phyloP scores from a whole-genome alignment of 2,888 invertebrate genomes.

The Brassicogethes aeneus region DNA sequence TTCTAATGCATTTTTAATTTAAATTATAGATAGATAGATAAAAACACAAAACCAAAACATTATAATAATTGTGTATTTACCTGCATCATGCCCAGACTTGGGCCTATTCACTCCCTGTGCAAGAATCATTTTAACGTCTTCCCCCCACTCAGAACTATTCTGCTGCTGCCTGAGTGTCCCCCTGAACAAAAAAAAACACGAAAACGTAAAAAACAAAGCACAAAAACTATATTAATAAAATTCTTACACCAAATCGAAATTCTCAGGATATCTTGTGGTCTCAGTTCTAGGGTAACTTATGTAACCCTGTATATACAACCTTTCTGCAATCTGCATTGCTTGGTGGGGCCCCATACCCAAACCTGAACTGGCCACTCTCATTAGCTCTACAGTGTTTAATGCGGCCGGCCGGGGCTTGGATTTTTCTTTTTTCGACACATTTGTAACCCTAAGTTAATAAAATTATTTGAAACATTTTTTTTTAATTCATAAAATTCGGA shows the following conservation, averaged over 20 bases:
- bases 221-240: slow-evolving; percentile 5
- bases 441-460: slow-evolving; percentile 60
- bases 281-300: slow-evolving; percentile 98
- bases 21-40: too few species aligned
- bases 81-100: slow-evolving; percentile 85
- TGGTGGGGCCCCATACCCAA: slow-evolving; percentile 88
- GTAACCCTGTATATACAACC: slow-evolving; percentile 92
- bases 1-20: too few species aligned
- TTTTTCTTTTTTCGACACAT: slow-evolving; percentile 77
- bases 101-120: slow-evolving; percentile 66
- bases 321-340: slow-evolving; percentile 87
- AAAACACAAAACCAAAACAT: too few species aligned
- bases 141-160: slow-evolving; percentile 67
- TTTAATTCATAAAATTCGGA: background rate
- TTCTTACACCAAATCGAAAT: slow-evolving; percentile 80
- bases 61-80: too few species aligned
- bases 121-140: slow-evolving; percentile 62
- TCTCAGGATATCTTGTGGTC: slow-evolving; percentile 92
- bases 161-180: slow-evolving; percentile 62
- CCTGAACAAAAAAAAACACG: slow-evolving; percentile 46
- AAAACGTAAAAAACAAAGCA: slow-evolving; percentile 1
- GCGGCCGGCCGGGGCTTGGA: slow-evolving; percentile 80
- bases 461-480: slow-evolving; percentile 1
- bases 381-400: slow-evolving; percentile 93
- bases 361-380: slow-evolving; percentile 85